Percentiles rank a stretch among this genome's conserved stretches.
These are phyloP conservation scores for Protosalanx chinensis DNA, from an alignment of 2,797 vertebrate species.

Conservation along the genomic window DNA sequence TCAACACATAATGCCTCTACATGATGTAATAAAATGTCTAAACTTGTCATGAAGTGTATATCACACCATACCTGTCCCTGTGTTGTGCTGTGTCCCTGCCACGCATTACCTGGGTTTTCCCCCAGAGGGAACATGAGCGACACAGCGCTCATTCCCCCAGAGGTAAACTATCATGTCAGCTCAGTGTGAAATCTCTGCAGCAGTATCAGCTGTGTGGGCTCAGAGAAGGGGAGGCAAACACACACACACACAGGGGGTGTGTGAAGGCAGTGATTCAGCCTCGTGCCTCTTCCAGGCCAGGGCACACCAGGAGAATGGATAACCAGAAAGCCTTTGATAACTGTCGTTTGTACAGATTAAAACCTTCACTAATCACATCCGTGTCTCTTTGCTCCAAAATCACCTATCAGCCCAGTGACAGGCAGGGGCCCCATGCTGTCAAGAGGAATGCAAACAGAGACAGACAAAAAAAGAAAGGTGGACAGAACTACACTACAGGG, in stretches of 20 bases:
- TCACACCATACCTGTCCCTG: too few species aligned
- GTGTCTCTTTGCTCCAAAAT: slow-evolving; percentile 15
- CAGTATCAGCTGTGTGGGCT: too few species aligned
- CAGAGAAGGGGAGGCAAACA: neutral
- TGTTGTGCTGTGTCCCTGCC: too few species aligned
- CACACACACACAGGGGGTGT: neutral
- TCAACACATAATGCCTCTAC: too few species aligned
- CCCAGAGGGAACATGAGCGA: too few species aligned
- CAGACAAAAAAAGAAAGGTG: neutral
- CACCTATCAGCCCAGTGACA: slow-evolving; percentile 64
- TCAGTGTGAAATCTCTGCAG: too few species aligned
- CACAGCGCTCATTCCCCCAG: too few species aligned
- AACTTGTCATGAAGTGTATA: too few species aligned
- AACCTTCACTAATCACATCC: slow-evolving; percentile 22
- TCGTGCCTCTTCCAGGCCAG: neutral
- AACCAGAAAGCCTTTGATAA: slow-evolving; percentile 10
- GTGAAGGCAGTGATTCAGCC: slow-evolving; percentile 2
- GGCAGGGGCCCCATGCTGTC: slow-evolving; percentile 3
- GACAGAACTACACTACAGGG: neutral
- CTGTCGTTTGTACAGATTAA: slow-evolving; percentile 10
- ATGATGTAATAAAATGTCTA: too few species aligned
- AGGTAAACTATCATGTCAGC: too few species aligned
- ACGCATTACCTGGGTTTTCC: too few species aligned
- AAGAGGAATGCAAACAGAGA: neutral
- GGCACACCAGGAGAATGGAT: neutral